phyloP scores from a whole-genome alignment of 1,140 invertebrate species.

The Conus ventricosus region DNA sequence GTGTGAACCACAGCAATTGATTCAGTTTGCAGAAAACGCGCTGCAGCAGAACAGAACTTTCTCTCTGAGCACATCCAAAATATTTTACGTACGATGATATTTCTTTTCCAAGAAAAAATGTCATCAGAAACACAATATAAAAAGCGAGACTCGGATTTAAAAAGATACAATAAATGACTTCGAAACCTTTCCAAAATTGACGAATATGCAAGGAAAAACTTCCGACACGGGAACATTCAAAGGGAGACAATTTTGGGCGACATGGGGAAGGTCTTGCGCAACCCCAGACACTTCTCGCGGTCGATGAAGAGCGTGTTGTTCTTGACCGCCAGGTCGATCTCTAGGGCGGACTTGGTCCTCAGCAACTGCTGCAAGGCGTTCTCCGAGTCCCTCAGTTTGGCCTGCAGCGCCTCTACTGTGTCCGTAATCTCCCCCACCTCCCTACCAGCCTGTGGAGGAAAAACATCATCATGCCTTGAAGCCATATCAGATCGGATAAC shows the following conservation, averaged over 20 bases:
- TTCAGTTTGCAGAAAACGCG: no score
- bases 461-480: no score
- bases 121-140: no score
- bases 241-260: conserved; percentile 69
- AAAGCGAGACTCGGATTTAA: no score
- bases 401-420: conserved; percentile 70
- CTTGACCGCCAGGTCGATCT: conserved; percentile 91
- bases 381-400: conserved; percentile 73
- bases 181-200: no score
- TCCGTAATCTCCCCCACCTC: conserved; percentile 74
- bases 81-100: no score
- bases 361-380: conserved; percentile 86
- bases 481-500: no score
- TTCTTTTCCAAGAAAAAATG: no score
- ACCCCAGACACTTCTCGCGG: conserved; percentile 92
- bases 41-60: no score
- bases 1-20: no score
- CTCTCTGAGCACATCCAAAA: no score
- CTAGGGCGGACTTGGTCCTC: conserved; percentile 86
- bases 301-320: conserved; percentile 94
- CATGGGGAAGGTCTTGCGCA: conserved; percentile 90
- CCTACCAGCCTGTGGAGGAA: conserved; percentile 65
- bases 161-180: no score
- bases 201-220: neutral
- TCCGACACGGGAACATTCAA: neutral